Conservation (phyloP, 2,888 invertebrate genomes). For the Trilocha varians region DNA sequence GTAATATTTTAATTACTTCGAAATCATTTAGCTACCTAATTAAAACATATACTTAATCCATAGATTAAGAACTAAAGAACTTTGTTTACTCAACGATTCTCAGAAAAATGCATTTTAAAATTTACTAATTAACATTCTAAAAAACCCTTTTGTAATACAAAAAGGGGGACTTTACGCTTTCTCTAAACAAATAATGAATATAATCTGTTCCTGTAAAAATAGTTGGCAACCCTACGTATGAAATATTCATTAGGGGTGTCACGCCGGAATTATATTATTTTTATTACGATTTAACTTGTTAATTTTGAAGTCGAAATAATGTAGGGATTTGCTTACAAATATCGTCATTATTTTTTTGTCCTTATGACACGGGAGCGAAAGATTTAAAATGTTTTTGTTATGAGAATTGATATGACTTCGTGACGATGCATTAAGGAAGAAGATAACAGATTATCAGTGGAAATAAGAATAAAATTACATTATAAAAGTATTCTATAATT, state of each 20-base stretch:
- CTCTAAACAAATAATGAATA: neutral
- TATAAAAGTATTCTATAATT: too few species aligned
- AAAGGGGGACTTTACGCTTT: neutral
- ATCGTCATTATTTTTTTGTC: neutral
- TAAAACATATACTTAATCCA: too few species aligned
- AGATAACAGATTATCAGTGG: too few species aligned
- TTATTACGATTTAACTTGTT: neutral
- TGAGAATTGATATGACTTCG: too few species aligned
- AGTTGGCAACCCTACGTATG: slow-evolving; percentile 10
- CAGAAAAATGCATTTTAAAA: neutral
- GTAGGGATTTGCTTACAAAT: neutral
- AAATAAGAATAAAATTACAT: too few species aligned
- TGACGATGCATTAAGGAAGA: too few species aligned
- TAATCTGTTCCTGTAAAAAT: neutral
- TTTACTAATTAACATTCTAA: neutral
- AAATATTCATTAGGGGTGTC: slow-evolving; percentile 29
- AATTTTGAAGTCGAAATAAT: neutral
- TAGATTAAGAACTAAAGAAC: neutral
- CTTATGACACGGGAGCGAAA: too few species aligned
- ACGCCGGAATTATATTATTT: slow-evolving; percentile 11
- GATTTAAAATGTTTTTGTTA: too few species aligned
- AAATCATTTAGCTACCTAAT: too few species aligned
- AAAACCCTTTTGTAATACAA: neutral
- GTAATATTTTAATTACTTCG: too few species aligned
- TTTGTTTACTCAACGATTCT: neutral